Conservation (phyloP, 2,113 vertebrate genomes). For the Pyxicephalus adspersus region DNA sequence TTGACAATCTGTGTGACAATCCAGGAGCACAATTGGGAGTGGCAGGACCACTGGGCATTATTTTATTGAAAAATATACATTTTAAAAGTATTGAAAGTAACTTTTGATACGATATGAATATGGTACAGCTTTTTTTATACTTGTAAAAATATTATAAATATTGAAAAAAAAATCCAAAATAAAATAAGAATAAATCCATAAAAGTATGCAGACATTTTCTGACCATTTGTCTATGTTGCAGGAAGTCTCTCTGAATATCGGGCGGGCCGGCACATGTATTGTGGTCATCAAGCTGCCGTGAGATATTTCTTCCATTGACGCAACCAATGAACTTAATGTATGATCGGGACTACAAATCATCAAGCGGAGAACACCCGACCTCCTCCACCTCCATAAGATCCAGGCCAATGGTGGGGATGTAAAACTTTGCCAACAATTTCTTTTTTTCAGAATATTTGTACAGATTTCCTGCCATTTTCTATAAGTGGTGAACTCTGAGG, state of each 20-base stretch:
- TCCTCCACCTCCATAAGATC: neutral
- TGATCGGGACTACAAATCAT: constrained; percentile 1
- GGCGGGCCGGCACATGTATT: constrained; percentile 90
- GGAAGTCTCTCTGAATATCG: constrained; percentile 95
- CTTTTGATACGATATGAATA: too few relatives aligned
- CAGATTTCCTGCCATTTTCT: constrained; percentile 4
- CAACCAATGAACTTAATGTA: constrained; percentile 27
- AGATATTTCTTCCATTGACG: constrained; percentile 56
- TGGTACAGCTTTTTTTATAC: too few relatives aligned
- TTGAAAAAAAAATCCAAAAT: too few relatives aligned
- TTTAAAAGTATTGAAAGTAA: too few relatives aligned
- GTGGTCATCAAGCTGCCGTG: constrained; percentile 90
- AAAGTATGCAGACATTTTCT: neutral
- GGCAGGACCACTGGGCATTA: too few relatives aligned
- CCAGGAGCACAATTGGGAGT: too few relatives aligned
- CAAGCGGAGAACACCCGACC: neutral
- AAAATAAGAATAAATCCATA: too few relatives aligned
- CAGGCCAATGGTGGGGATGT: neutral
- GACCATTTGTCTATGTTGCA: constrained; percentile 58
- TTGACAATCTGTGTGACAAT: too few relatives aligned
- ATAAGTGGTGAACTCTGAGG: neutral
- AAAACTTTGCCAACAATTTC: neutral
- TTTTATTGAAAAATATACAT: too few relatives aligned
- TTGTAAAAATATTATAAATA: too few relatives aligned
- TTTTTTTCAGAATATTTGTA: constrained; percentile 49